Evolutionary conservation across 2,797 vertebrate species (phyloP).

Genomic region (Schizopygopsis pylzovi): DNA sequence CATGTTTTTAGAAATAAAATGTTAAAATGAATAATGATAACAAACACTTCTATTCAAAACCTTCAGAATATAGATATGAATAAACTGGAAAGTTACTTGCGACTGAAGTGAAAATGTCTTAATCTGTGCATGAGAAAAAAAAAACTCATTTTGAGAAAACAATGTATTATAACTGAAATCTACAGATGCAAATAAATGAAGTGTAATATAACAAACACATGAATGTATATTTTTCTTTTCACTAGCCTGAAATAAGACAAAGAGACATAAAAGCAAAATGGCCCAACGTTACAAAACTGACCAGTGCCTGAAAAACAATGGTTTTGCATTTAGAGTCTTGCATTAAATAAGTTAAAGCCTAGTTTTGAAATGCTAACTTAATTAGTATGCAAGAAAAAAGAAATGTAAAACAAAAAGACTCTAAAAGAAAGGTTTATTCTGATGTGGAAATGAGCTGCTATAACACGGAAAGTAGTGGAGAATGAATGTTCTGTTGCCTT

Average conservation of each 20-base stretch:
- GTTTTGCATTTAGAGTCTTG: not conserved
- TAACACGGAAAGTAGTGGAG: constrained; percentile 10
- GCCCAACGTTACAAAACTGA: not conserved
- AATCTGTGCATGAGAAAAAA: not conserved
- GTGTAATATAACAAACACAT: not conserved
- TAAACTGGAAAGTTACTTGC: not conserved
- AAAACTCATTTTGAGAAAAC: not conserved
- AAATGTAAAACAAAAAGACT: not conserved
- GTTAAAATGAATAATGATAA: not conserved
- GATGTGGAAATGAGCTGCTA: not conserved
- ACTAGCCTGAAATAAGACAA: not conserved
- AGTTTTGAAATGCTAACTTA: not conserved
- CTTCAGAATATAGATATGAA: no score
- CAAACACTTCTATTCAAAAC: no score
- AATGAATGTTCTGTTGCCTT: constrained; percentile 61
- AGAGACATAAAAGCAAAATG: not conserved
- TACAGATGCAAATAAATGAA: not conserved
- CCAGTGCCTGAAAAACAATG: not conserved
- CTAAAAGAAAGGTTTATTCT: not conserved
- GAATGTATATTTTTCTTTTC: not conserved
- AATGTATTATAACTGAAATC: not conserved
- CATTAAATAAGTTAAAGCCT: not conserved
- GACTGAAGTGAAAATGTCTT: not conserved
- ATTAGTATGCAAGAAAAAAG: not conserved
- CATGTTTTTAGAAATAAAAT: not conserved